Percentiles rank a stretch among this genome's conserved stretches.
phyloP scores from a whole-genome alignment of 2,797 vertebrate genomes.

The Oryzias dopingdopingensis region DNA sequence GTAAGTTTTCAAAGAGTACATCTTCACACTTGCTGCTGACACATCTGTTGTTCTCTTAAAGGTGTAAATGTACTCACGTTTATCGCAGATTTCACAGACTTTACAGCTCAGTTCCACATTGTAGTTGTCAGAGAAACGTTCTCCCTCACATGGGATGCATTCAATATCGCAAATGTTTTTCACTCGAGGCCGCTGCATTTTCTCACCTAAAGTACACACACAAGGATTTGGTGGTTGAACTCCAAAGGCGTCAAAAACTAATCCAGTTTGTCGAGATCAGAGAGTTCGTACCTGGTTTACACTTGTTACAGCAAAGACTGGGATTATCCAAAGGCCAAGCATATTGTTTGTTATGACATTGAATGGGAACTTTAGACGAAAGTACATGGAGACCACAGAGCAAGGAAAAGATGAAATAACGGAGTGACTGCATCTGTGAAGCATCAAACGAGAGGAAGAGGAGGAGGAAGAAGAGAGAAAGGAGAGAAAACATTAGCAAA shows the following conservation, averaged over 20 bases:
- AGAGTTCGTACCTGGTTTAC: constrained; percentile 65
- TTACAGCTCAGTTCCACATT: neutral
- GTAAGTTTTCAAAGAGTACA: neutral
- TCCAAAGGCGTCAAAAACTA: neutral
- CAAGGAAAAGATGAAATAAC: constrained; percentile 19
- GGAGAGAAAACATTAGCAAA: neutral
- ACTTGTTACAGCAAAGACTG: constrained; percentile 52
- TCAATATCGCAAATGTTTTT: rapidly evolving
- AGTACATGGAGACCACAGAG: constrained; percentile 32
- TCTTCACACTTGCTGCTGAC: neutral
- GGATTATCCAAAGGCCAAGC: rapidly evolving
- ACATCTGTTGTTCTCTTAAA: neutral
- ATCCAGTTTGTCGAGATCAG: neutral
- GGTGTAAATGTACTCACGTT: constrained; percentile 50
- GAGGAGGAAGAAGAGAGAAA: neutral
- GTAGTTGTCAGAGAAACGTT: constrained; percentile 21
- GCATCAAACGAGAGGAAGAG: neutral
- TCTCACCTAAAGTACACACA: constrained; percentile 47
- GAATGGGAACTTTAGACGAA: neutral
- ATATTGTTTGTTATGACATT: constrained; percentile 33
- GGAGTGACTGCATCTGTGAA: constrained; percentile 57
- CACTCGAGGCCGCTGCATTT: rapidly evolving
- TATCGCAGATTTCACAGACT: constrained; percentile 40
- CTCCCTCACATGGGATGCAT: neutral
- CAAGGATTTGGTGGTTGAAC: neutral